phyloP scores from a whole-genome alignment of 1,140 invertebrate species.

The Drosophila teissieri region DNA sequence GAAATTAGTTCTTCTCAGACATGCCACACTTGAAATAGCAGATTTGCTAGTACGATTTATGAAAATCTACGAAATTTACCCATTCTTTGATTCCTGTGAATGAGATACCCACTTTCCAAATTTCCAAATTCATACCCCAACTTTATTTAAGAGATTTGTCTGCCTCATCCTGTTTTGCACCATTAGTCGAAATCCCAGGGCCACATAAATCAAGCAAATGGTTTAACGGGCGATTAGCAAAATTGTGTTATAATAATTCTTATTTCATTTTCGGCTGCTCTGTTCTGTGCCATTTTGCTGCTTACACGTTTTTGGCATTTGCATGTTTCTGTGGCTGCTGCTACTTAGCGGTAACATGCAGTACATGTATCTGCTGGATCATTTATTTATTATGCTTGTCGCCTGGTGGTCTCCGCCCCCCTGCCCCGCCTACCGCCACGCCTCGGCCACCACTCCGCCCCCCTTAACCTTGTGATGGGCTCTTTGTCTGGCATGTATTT shows the following conservation, averaged over 20 bases:
- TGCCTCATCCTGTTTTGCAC: conserved; percentile 4
- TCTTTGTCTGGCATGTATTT: conserved; percentile 50
- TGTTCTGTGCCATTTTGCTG: conserved; percentile 35
- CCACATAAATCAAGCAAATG: conserved; percentile 77
- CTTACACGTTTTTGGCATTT: conserved; percentile 50
- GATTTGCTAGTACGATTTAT: no score
- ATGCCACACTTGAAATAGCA: no score
- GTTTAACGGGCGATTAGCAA: conserved; percentile 82
- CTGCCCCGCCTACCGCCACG: background rate
- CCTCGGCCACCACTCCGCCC: background rate
- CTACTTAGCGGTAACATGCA: conserved; percentile 44
- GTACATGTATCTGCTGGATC: conserved; percentile 48
- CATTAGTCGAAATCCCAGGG: conserved; percentile 30
- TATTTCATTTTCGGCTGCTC: conserved; percentile 52
- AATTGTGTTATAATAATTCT: conserved; percentile 78
- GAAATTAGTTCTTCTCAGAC: no score
- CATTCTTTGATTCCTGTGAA: no score
- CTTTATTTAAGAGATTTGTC: background rate
- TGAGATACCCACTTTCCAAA: background rate
- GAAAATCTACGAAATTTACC: no score
- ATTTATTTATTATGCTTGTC: conserved; percentile 63
- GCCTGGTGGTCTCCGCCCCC: conserved; percentile 36
- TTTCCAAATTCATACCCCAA: background rate
- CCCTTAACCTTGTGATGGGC: conserved; percentile 22
- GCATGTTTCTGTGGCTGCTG: conserved; percentile 48